Percentiles rank a stretch among this genome's conserved stretches.
Conservation (phyloP, 2,888 invertebrate species). For the Aelia acuminata region DNA sequence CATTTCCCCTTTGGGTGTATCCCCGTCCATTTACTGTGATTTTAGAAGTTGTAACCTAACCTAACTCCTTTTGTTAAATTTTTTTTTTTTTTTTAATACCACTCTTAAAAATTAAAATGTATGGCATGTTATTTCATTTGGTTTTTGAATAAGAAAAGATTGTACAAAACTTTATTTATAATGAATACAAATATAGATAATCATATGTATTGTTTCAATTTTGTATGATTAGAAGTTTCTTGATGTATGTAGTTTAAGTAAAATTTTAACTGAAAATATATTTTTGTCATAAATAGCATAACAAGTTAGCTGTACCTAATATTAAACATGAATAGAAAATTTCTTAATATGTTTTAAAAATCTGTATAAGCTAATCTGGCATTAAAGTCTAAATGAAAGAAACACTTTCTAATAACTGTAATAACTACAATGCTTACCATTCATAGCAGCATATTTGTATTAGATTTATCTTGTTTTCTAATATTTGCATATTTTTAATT, state of each 20-base stretch:
- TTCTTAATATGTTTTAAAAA: not conserved
- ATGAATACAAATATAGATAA: constrained; percentile 6
- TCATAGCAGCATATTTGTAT: not conserved
- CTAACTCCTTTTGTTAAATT: constrained; percentile 11
- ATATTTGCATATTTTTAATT: not conserved
- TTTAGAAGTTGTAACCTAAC: constrained; percentile 44
- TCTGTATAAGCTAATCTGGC: constrained; percentile 9
- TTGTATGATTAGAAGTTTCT: constrained; percentile 18
- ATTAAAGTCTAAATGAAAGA: not conserved
- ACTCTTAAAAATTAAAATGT: not conserved
- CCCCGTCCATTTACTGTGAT: constrained; percentile 57
- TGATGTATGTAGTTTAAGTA: constrained; percentile 14
- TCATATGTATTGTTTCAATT: constrained; percentile 9
- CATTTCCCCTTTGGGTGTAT: constrained; percentile 47
- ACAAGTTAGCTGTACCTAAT: not conserved
- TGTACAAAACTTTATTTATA: constrained; percentile 21
- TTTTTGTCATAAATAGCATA: constrained; percentile 26
- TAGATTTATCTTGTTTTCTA: not conserved
- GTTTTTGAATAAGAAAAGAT: not conserved
- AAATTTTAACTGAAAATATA: constrained; percentile 41
- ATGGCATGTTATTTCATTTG: not conserved
- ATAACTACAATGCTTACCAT: constrained; percentile 8
- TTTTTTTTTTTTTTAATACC: not conserved
- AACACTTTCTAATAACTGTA: not conserved
- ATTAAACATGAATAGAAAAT: not conserved